Evolutionary conservation across 2,113 vertebrate genomes (phyloP), one percentile per base, ranked within the genome.

Genomic region (Erinaceus europaeus): DNA sequence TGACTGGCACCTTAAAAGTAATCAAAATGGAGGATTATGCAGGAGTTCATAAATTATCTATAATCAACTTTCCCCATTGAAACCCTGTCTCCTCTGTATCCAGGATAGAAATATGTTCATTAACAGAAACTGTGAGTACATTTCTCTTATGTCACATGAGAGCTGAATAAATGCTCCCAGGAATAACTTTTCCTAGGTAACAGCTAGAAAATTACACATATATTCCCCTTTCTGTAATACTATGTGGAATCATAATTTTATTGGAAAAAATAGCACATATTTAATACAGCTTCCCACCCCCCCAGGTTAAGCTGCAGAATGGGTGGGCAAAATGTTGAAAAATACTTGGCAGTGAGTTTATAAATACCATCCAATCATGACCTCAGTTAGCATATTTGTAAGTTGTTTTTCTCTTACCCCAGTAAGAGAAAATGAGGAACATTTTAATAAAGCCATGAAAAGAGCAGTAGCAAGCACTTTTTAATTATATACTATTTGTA

Each of bases 311-410:
- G 92, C 91, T 65, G 18, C 12, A 82, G 64, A n/a, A 65, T 46
- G 57, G 25, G 20, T 80, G 2, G 57, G 6, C 84, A 38, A 96
- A 95, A 88, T 91, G 15, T 61, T 68, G 50, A 87, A 36, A 91
- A 88, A 52, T 34, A 25, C 14, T 20, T 74, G 14, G 17, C 74
- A 50, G 11, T 61, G 48, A 74, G n/a, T n/a, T 71, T 67, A 55
- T 73, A 84, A 38, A n/a, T 55, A 77, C 32, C 23, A 11, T 17
- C 11, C 65, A 71, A 46, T 61, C 73, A 65, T 50, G 27, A 57
- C 62, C 77, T 90, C 46, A 89, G 61, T 76, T 88, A 85, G n/a
- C 76, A 48, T 89, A 25, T 78, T 32, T 80, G 38, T 69, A 92
- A 93, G 84, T 77, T 42, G 17, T 1, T 38, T 50, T 78, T 40